Percentiles rank a stretch among this genome's conserved stretches.
Conservation (phyloP, 2,113 vertebrate genomes). For the Brachyistius frenatus region DNA sequence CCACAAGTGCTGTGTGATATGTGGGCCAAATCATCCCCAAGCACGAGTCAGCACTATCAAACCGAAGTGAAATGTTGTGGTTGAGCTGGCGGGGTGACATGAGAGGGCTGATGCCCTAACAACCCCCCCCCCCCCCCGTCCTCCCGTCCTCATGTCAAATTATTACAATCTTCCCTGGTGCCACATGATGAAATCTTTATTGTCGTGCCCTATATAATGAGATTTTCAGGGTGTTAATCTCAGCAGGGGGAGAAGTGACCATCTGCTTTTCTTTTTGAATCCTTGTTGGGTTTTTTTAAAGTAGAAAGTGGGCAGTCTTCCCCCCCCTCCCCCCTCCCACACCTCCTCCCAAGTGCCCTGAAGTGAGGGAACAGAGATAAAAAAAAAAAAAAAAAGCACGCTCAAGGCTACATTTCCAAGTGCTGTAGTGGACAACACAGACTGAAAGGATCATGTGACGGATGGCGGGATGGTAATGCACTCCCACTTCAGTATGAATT, state of each 20-base stretch:
- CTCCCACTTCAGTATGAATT: slow-evolving; percentile 75
- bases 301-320: background rate
- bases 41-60: slow-evolving; percentile 20
- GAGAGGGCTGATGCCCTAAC: no score
- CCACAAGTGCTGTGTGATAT: slow-evolving; percentile 7
- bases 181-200: background rate
- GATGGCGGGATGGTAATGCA: slow-evolving; percentile 30
- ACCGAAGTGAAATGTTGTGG: background rate
- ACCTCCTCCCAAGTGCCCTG: background rate
- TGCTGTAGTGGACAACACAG: slow-evolving; percentile 5
- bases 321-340: slow-evolving; percentile 8
- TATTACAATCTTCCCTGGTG: background rate
- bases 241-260: background rate
- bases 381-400: no score
- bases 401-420: slow-evolving; percentile 36
- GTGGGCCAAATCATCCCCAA: slow-evolving; percentile 1
- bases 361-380: background rate
- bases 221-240: slow-evolving; percentile 23
- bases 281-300: background rate
- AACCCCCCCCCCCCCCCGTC: no score
- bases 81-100: background rate
- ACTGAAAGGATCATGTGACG: slow-evolving; percentile 46
- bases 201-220: background rate
- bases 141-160: background rate
- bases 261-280: slow-evolving; percentile 8